Base-by-base conservation (phyloP, 2,113 vertebrate species). In the Lagenorhynchus albirostris region DNA sequence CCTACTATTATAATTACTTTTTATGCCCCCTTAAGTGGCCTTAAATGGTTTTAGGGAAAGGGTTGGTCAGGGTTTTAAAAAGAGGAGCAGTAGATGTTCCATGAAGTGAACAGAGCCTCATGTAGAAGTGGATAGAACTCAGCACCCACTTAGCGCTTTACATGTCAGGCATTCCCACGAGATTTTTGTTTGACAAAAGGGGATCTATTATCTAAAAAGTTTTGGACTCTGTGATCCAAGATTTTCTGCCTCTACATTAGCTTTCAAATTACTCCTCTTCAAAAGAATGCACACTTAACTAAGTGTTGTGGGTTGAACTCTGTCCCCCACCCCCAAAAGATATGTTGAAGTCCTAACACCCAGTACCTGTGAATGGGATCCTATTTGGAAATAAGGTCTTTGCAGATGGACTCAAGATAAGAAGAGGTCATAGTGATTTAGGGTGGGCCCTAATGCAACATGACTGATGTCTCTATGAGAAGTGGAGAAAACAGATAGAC, bases 31-130 rank as follows among this genome's bases (percentile, higher is more conserved):
- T 71, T 68, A 63, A 60, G 8, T 44, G 55, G 33, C 44, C 26
- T 94, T 77, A 85, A 63, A 55, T 58, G 50, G 5, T 71, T 88
- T 80, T 74, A 65, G n/a, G 8, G 73, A 55, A 80, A 85, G 68
- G 29, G 71, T 31, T 23, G 53, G 53, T 9, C 11, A 63, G 21
- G 9, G 65, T 73, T 81, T 73, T 93, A 74, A 68, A 47, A 58
- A 31, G 12, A 17, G 70, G 29, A 15, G 26, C 23, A 17, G 53
- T 13, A 5, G 13, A 67, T 33, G 25, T 41, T 73, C 36, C 36
- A 80, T 14, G 20, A n/a, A 53, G 25, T 55, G 58, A 44, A n/a
- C 31, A 76, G 14, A 31, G 73, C 15, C 2, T 58, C 33, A 36
- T 0, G 3, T 6, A 38, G 67, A 17, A 36, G 11, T 5, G 25